Conservation (phyloP, 2,113 vertebrate genomes). For the Bothrops jararaca region DNA sequence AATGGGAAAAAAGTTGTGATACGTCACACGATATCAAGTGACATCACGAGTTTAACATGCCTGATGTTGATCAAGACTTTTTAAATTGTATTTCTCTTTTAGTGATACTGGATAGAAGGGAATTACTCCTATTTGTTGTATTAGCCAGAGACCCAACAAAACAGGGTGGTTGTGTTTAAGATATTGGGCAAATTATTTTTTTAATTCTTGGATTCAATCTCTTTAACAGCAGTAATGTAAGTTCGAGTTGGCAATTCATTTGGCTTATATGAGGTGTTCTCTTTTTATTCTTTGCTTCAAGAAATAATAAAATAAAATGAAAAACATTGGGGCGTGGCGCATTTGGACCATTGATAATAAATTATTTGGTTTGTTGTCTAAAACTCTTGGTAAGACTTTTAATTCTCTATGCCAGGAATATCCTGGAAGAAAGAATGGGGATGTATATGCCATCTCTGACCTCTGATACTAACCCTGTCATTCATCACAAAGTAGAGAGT, state of each 20-base stretch:
- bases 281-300: background rate
- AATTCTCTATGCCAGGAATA: background rate
- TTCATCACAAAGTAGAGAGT: background rate
- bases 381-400: background rate
- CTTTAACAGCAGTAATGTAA: background rate
- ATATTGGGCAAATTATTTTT: background rate
- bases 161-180: background rate
- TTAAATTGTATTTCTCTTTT: background rate
- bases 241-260: background rate
- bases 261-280: background rate
- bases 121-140: background rate
- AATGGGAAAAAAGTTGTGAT: too few species aligned
- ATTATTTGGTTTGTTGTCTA: background rate
- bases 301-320: background rate
- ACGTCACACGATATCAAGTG: too few species aligned
- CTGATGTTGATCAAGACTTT: background rate
- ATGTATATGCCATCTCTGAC: background rate
- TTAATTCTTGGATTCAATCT: background rate
- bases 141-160: background rate
- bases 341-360: background rate
- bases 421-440: background rate
- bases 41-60: too few species aligned
- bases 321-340: background rate
- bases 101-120: background rate
- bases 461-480: background rate